Base-by-base conservation (phyloP, 2,797 vertebrate genomes). In the Pseudotriccus pelzelni region DNA sequence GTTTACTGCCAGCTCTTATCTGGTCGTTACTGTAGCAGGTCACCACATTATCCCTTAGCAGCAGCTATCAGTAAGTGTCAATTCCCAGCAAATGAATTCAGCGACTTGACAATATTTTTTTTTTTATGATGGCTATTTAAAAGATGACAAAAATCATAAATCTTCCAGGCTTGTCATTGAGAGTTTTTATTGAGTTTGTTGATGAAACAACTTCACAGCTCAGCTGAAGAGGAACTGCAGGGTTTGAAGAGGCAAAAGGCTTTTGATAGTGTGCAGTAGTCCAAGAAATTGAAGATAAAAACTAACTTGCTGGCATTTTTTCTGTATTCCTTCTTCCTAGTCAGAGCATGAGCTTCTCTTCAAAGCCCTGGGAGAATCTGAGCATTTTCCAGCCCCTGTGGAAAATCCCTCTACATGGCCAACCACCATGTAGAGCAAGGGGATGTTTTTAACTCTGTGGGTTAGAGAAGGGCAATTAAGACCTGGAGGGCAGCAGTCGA, bases 221-320 rank as follows among this genome's bases (percentile, higher is more conserved):
- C 84, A 96, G 72, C 72, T 80, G 84, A 94, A 94, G 90, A 95
- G 88, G 84, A 95, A 85, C 89, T 85, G 60, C 62, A 68, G 56
- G 72, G 60, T 90, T 83, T 94, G 60, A 90, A 93, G 81, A 90
- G 87, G 90, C 64, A 89, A 91, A 95, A 93, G 67, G n/a, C 78
- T 91, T 95, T 93, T 94, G 93, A 85, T 91, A 83, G 78, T 79
- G 90, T 96, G 89, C 94, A 96, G 49, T 82, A 93, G 94, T 92
- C 94, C 94, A 95, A 92, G 76, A 97, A 96, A 96, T 85, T 93
- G 92, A 94, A 90, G 93, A 89, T 89, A 87, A 75, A 92, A 85
- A 15, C 2, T 21, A 90, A 11, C 60, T 80, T 89, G n/a, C 81
- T 96, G 84, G n/a, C 58, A 55, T 89, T 93, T 91, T 95, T 79